Conservation (phyloP, 2,888 invertebrate genomes). For the Ctena decussata region DNA sequence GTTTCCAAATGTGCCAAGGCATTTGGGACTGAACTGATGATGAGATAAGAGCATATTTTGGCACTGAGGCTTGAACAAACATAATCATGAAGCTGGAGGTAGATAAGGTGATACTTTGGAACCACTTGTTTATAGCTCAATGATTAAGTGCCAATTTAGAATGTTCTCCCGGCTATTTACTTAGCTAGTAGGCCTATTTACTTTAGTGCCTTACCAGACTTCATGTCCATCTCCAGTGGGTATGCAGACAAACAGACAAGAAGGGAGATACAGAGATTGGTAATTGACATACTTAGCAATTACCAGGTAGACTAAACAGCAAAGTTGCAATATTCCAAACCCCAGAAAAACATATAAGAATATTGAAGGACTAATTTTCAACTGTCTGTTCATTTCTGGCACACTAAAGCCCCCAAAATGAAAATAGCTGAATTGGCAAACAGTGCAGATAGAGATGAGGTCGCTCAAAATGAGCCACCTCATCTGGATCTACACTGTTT, state of each 20-base stretch:
- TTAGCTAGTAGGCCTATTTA: not conserved
- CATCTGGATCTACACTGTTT: no score
- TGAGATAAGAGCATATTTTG: not conserved
- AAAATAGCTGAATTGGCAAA: no score
- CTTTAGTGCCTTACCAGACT: not conserved
- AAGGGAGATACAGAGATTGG: not conserved
- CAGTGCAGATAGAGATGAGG: no score
- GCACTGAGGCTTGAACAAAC: not conserved
- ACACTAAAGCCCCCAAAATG: no score
- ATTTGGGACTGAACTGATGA: not conserved
- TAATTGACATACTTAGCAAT: not conserved
- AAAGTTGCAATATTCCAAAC: no score
- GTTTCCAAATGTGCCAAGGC: not conserved
- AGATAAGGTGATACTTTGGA: not conserved
- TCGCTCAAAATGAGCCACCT: no score
- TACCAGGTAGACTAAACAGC: not conserved
- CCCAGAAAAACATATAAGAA: no score
- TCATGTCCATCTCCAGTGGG: not conserved
- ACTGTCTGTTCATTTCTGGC: no score
- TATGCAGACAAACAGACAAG: not conserved
- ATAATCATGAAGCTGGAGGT: not conserved
- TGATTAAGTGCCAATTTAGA: constrained; percentile 16
- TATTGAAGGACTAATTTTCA: no score
- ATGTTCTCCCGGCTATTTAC: not conserved
- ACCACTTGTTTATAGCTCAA: not conserved